Percentiles rank a stretch among this genome's conserved stretches.
phyloP scores from a whole-genome alignment of 2,888 invertebrate species.

The Anthophora plumipes region DNA sequence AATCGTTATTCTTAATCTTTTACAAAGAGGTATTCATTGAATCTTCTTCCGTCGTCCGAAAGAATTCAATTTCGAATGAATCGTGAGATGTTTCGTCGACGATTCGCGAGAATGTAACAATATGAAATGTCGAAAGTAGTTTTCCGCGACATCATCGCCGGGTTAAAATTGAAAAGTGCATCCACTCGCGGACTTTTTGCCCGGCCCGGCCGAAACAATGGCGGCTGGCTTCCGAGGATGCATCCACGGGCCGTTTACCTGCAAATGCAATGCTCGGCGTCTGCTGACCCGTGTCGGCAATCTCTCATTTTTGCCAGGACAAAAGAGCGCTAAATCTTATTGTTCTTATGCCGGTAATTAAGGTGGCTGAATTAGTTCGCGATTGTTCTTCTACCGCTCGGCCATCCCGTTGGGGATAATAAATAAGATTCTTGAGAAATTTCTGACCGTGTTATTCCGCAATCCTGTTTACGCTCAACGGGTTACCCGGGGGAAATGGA shows the following conservation, averaged over 20 bases:
- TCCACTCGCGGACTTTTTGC: constrained; percentile 46
- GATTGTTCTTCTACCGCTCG: constrained; percentile 78
- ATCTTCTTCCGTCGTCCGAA: no score
- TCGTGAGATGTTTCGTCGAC: not conserved
- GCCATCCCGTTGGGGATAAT: constrained; percentile 75
- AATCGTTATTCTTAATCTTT: no score
- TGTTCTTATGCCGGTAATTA: constrained; percentile 84
- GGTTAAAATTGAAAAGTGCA: constrained; percentile 47
- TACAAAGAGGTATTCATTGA: no score
- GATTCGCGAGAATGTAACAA: not conserved
- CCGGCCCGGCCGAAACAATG: constrained; percentile 58
- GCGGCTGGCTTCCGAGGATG: constrained; percentile 45
- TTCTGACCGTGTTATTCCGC: constrained; percentile 77
- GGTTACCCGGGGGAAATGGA: constrained; percentile 71
- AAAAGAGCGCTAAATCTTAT: constrained; percentile 84
- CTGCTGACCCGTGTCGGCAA: constrained; percentile 81
- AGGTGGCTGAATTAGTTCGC: constrained; percentile 83
- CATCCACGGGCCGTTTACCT: constrained; percentile 63
- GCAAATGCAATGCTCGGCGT: constrained; percentile 70
- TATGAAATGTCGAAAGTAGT: constrained; percentile 20
- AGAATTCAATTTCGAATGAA: constrained; percentile 5
- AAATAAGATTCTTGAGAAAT: constrained; percentile 84
- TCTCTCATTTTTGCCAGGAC: constrained; percentile 83
- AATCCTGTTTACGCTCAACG: constrained; percentile 78
- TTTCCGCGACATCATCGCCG: not conserved